Conservation (phyloP, 2,113 vertebrate genomes). For the Gymnocephalus cernua region DNA sequence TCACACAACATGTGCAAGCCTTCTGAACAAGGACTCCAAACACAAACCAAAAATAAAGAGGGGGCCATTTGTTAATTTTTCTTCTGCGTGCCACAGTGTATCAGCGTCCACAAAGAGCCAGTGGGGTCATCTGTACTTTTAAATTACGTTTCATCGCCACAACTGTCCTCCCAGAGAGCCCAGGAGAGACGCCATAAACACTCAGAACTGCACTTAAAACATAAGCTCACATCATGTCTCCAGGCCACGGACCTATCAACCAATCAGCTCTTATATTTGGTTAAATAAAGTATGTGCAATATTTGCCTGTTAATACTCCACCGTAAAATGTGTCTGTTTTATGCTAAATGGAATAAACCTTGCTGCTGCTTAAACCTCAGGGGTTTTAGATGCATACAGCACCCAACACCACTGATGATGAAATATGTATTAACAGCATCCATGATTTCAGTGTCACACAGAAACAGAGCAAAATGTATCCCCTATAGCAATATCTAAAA, state of each 20-base stretch:
- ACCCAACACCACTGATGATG: neutral
- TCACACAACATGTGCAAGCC: slow-evolving; percentile 43
- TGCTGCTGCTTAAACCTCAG: slow-evolving; percentile 2
- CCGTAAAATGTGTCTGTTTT: neutral
- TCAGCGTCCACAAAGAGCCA: slow-evolving; percentile 71
- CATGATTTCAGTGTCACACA: neutral
- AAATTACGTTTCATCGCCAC: slow-evolving; percentile 49
- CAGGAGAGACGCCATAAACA: slow-evolving; percentile 54
- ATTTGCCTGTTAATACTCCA: neutral
- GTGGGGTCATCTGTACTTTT: slow-evolving; percentile 79
- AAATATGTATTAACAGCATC: neutral
- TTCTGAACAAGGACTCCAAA: slow-evolving; percentile 25
- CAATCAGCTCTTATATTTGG: neutral
- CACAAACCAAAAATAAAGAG: slow-evolving; percentile 41
- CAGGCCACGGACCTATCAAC: slow-evolving; percentile 34
- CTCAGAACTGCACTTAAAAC: slow-evolving; percentile 47
- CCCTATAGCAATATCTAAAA: neutral
- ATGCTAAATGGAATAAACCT: neutral
- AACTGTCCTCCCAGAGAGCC: slow-evolving; percentile 40
- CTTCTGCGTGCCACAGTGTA: slow-evolving; percentile 63
- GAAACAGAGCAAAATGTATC: neutral
- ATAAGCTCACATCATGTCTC: slow-evolving; percentile 62
- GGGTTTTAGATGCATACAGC: neutral
- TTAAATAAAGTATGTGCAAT: neutral
- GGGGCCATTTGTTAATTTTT: slow-evolving; percentile 58